These are phyloP conservation scores for Tyria jacobaeae DNA, from an alignment of 2,888 invertebrate species.

Conservation along the genomic window DNA sequence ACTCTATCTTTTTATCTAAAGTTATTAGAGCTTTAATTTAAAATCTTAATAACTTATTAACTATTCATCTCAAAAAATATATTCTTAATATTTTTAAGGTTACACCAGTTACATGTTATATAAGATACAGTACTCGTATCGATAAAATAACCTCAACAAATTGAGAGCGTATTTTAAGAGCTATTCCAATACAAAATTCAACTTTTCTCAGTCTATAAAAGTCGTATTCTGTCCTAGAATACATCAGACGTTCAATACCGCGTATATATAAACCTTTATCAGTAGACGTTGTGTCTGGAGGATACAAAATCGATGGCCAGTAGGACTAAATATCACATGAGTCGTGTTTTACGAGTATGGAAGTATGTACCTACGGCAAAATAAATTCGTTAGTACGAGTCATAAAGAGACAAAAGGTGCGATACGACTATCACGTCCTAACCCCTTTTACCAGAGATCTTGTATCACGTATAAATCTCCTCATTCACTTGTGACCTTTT, in stretches of 20 bases:
- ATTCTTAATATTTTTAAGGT: neutral
- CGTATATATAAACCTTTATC: constrained; percentile 22
- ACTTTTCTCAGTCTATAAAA: constrained; percentile 18
- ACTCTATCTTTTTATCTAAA: too few species aligned
- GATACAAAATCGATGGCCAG: constrained; percentile 42
- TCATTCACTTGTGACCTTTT: constrained; percentile 39
- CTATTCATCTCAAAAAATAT: too few species aligned
- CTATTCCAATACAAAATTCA: constrained; percentile 14
- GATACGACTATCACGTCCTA: constrained; percentile 36
- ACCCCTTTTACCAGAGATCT: constrained; percentile 38
- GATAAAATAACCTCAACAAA: neutral
- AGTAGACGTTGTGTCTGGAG: constrained; percentile 34
- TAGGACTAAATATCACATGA: constrained; percentile 41
- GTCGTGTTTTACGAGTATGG: constrained; percentile 41
- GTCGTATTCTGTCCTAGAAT: constrained; percentile 14
- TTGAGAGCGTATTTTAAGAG: constrained; percentile 5
- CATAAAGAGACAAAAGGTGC: constrained; percentile 40
- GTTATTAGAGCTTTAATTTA: too few species aligned
- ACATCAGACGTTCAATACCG: constrained; percentile 18
- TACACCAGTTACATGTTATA: neutral
- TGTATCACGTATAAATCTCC: constrained; percentile 39
- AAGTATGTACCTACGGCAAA: constrained; percentile 35
- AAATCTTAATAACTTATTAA: too few species aligned
- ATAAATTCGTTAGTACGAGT: constrained; percentile 41
- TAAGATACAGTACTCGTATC: neutral